Evolutionary conservation across 2,113 vertebrate genomes (phyloP), one percentile per base, ranked within the genome.

Genomic region (Grallaria varia): DNA sequence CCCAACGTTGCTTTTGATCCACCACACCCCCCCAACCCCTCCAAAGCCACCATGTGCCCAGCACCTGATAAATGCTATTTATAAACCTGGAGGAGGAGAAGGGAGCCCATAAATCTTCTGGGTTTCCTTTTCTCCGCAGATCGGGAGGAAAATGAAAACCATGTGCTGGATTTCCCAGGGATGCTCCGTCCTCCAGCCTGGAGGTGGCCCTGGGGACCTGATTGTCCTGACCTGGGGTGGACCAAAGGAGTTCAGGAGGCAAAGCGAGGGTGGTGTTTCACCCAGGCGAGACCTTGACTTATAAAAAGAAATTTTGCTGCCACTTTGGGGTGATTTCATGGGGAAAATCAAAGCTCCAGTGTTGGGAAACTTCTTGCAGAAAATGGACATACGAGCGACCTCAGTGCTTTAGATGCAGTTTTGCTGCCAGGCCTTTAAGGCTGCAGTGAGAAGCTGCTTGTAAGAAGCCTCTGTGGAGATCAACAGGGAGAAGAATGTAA

Each of bases 61-160:
- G 97, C 98, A 97, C 98, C 98, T 98, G 98, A 98, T 98, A 98
- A 97, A 98, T 71, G 95, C 97, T 96, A 96, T 92, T 94, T 94
- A 93, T 95, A 91, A 97, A 96, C 78, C 89, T 86, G 74, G 87
- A 75, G 94, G 95, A 95, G 94, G 82, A 95, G 44, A 84, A 42
- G 71, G 37, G 85, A 71, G 97, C 96, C 92, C 94, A 97, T 98
- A 98, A 98, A 99, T 98, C 98, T 98, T 96, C 89, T 76, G 81
- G 96, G 95, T 95, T 98, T 95, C 97, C 96, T 97, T 98, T 96
- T 60, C 85, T 93, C 56, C 90, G 21, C 0, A 2, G 95, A 95
- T 98, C 31, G 71, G 96, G 97, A 98, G 96, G 97, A 98, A 98
- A 98, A 99, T 98, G 91, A 97, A 98, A 98, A 98, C 97, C 97